phyloP scores from a whole-genome alignment of 2,797 vertebrate genomes.

The Bradypodion ventrale region DNA sequence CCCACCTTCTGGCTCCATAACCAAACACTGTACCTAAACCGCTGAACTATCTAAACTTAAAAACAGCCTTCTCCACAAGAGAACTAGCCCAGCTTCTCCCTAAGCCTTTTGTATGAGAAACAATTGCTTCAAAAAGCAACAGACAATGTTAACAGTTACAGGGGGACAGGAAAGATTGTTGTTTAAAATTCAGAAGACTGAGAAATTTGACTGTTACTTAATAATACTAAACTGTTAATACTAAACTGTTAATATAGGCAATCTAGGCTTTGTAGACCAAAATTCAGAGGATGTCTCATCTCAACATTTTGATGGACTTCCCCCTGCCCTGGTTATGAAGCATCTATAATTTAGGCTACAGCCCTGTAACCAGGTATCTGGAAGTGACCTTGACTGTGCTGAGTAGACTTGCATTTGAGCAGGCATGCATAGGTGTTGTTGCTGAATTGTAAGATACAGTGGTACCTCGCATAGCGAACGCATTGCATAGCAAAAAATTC shows the following conservation, averaged over 20 bases:
- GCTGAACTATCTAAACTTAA: too few relatives aligned
- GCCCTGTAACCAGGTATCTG: background rate
- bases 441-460: too few relatives aligned
- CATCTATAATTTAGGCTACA: conserved; percentile 30
- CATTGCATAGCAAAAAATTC: too few relatives aligned
- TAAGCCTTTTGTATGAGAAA: too few relatives aligned
- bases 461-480: too few relatives aligned
- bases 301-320: too few relatives aligned
- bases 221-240: conserved; percentile 20
- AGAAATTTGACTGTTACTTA: background rate
- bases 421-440: too few relatives aligned
- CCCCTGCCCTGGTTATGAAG: too few relatives aligned
- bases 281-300: too few relatives aligned
- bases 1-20: too few relatives aligned
- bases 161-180: background rate
- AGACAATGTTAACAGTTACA: background rate
- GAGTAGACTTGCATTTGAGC: background rate
- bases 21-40: too few relatives aligned
- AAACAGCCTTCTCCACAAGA: background rate
- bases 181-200: background rate
- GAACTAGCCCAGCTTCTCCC: background rate
- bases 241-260: conserved; percentile 26
- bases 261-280: too few relatives aligned
- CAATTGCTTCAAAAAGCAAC: background rate
- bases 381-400: background rate